These are phyloP conservation scores for Decapterus maruadsi DNA, from an alignment of 2,797 vertebrate genomes.

Conservation along the genomic window DNA sequence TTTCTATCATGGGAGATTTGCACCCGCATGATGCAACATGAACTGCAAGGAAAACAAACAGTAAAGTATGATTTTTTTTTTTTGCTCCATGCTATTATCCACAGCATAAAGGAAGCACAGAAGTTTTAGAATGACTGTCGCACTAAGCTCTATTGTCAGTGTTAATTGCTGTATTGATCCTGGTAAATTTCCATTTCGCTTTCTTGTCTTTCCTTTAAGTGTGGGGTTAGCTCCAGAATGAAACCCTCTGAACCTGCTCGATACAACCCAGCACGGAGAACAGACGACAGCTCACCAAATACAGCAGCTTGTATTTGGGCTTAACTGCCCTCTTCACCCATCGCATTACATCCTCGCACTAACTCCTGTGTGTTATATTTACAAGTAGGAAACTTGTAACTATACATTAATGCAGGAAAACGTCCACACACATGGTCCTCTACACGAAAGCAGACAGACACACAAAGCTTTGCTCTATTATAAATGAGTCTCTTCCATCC, in stretches of 20 bases:
- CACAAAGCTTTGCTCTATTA: conserved; percentile 60
- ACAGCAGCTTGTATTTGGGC: conserved; percentile 10
- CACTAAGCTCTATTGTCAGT: conserved; percentile 35
- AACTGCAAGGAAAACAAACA: conserved; percentile 12
- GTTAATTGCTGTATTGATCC: conserved; percentile 49
- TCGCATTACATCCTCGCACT: conserved; percentile 24
- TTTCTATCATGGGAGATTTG: background rate
- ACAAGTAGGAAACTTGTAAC: conserved; percentile 29
- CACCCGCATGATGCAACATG: background rate
- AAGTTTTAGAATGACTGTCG: conserved; percentile 15
- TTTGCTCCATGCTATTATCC: background rate
- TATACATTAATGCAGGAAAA: conserved; percentile 48
- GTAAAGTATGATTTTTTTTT: background rate
- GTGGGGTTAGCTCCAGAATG: conserved; percentile 8
- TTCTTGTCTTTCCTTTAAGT: conserved; percentile 20
- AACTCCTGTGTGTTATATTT: conserved; percentile 12
- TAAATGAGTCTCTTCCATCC: conserved; percentile 69
- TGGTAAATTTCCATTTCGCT: conserved; percentile 35
- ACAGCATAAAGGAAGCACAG: background rate
- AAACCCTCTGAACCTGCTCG: conserved; percentile 4
- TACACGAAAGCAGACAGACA: background rate
- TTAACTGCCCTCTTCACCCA: conserved; percentile 17
- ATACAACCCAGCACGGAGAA: background rate
- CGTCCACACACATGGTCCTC: conserved; percentile 25
- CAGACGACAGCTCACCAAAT: conserved; percentile 1